Evolutionary conservation across 23 tunicate species (phyloP), one percentile per base, ranked within the genome.

Genomic region (Clavelina lepadiformis): DNA sequence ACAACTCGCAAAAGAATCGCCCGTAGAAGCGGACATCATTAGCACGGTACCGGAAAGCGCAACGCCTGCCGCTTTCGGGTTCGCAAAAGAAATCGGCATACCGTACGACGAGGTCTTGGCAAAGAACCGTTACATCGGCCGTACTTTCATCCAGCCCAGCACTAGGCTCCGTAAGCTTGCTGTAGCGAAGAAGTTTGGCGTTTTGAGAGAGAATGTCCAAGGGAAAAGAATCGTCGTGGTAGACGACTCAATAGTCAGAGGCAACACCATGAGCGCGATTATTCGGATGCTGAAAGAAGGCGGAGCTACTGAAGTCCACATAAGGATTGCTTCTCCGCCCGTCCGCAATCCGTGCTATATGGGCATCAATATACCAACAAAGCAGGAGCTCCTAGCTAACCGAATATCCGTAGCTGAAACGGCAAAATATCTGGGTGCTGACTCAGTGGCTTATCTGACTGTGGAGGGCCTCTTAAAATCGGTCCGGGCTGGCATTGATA

Each of bases 11-110:
- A 53, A 28, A 5, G 95, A 86, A 78, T 68, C 85, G 2, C 95
- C 95, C 0, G 80, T 86, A 1, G 71, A 71, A 38, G 95, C 95
- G 15, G 95, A 86, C 45, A 29, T 86, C 7, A 72, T 86, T 19
- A 78, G 95, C 70, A 71, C 95, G 5, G 95, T 86, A 36, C 95
- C 95, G 0, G 85, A 86, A 56, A 86, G 95, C 53, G 85, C 95
- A 5, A 86, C 95, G 25, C 95, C 95, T n/a, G 84, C 95, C 20
- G 95, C 95, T 1, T 58, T 69, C 47, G 95, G 95, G 1, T 86
- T 55, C 67, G 54, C 95, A 1, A 34, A 33, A 0, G 65, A 65
- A 38, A 20, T 69, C 8, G 85, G 80, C 1, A 65, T 86, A 13
- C 85, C 85, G 13, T 86, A 59, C 70, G 75, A 77, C 30, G 83